Percentiles rank a stretch among this genome's conserved stretches.
phyloP scores from a whole-genome alignment of 2,797 vertebrate species.

The Diglossa cyanea region DNA sequence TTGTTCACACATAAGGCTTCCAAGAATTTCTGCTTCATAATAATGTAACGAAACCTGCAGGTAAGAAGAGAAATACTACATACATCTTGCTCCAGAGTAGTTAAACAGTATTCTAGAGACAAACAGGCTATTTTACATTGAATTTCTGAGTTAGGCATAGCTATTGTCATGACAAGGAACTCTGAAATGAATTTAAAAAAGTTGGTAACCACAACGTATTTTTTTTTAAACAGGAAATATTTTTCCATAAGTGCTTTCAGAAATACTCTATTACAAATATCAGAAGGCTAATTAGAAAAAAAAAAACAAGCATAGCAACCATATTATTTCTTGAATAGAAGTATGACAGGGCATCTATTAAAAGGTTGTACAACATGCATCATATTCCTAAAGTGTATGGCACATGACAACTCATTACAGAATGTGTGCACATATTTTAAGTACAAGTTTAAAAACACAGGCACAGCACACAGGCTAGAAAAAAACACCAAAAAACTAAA shows the following conservation, averaged over 20 bases:
- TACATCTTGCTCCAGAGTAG: neutral
- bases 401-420: neutral
- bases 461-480: neutral
- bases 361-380: neutral
- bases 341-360: neutral
- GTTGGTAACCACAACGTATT: neutral
- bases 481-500: neutral
- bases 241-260: neutral
- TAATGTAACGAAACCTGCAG: slow-evolving; percentile 91
- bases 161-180: neutral
- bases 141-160: neutral
- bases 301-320: neutral
- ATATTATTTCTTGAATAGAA: neutral
- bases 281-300: neutral
- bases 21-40: slow-evolving; percentile 95
- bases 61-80: neutral
- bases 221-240: neutral
- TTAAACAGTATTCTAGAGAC: neutral
- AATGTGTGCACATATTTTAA: rapidly evolving
- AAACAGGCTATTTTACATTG: neutral
- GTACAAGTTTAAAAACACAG: neutral
- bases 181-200: neutral
- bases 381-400: neutral
- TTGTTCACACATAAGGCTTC: slow-evolving; percentile 97
- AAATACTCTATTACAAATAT: neutral